These are phyloP conservation scores for Proterorhinus semilunaris DNA, from an alignment of 2,113 vertebrate genomes.

Conservation along the genomic window DNA sequence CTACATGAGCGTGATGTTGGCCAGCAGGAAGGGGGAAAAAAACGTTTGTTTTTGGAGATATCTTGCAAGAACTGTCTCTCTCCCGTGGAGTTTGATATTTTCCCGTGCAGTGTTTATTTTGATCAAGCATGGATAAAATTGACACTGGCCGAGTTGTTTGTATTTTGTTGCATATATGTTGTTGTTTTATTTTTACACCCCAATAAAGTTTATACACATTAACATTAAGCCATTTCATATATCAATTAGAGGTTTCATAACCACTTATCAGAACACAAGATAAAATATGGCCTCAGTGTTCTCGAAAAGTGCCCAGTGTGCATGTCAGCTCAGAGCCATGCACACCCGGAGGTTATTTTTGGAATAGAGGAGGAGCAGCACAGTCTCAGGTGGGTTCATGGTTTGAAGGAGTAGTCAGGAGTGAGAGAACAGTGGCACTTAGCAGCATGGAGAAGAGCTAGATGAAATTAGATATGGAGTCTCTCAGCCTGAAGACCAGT, in stretches of 20 bases:
- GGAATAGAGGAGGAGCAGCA: conserved; percentile 33
- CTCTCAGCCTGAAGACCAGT: conserved; percentile 52
- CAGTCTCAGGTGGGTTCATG: conserved; percentile 42
- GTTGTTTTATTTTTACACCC: too few relatives aligned
- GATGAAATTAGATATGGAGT: conserved; percentile 78
- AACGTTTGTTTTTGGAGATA: too few relatives aligned
- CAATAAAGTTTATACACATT: too few relatives aligned
- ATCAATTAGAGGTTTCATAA: neutral
- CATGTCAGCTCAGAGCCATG: conserved; percentile 22
- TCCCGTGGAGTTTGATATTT: too few relatives aligned
- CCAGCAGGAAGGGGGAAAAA: too few relatives aligned
- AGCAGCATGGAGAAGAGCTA: conserved; percentile 41
- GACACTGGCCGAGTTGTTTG: too few relatives aligned
- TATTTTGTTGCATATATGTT: too few relatives aligned
- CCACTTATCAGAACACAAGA: neutral
- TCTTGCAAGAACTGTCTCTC: too few relatives aligned
- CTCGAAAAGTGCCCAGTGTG: conserved; percentile 3
- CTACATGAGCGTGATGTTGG: too few relatives aligned
- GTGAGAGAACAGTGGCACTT: conserved; percentile 28
- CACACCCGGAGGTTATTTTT: conserved; percentile 64
- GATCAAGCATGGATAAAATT: too few relatives aligned
- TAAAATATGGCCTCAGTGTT: neutral
- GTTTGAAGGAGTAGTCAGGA: neutral
- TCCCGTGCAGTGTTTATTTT: too few relatives aligned
- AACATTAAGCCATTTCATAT: too few relatives aligned